These are phyloP conservation scores for Osedax frankpressi DNA, from an alignment of 2,888 invertebrate genomes.

Conservation along the genomic window DNA sequence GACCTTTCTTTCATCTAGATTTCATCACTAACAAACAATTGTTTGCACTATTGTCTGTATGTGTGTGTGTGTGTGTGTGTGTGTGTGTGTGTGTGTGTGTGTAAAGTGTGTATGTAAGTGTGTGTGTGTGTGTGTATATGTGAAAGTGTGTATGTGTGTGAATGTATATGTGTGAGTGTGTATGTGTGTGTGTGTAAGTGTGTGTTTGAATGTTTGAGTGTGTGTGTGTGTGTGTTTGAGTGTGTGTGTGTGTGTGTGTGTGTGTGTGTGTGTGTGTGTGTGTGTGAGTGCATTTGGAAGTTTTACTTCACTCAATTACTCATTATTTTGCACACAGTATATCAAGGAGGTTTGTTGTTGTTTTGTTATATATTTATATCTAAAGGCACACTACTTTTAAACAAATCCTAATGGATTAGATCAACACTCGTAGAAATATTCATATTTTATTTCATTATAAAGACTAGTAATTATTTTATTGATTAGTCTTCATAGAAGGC, in stretches of 20 bases:
- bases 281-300: background rate
- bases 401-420: no score
- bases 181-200: background rate
- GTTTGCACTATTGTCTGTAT: no score
- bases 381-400: no score
- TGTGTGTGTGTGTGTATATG: background rate
- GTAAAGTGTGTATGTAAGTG: background rate
- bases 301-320: background rate
- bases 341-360: no score
- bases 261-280: background rate
- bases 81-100: background rate
- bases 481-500: no score
- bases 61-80: background rate
- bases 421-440: no score
- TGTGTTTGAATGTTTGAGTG: background rate
- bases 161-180: background rate
- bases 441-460: no score
- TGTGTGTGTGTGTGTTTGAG: background rate
- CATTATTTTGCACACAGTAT: no score
- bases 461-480: no score
- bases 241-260: background rate
- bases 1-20: no score
- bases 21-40: no score
- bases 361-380: no score
- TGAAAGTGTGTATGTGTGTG: background rate